Conservation (phyloP, 2,888 invertebrate genomes). For the Podotricha telesiphe region DNA sequence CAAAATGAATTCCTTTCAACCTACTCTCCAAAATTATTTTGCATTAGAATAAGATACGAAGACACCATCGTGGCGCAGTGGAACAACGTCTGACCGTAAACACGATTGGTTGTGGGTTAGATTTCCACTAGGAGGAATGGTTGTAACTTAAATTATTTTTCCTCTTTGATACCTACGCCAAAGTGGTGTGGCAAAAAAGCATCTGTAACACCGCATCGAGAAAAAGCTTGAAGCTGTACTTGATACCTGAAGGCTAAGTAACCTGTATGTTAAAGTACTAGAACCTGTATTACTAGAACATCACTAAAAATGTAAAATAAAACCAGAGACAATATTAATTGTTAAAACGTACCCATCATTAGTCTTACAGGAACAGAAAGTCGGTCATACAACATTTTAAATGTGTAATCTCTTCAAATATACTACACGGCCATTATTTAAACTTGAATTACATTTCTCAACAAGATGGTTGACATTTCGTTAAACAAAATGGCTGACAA, state of each 20-base stretch:
- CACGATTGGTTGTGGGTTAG: too few relatives aligned
- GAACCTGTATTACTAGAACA: not conserved
- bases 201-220: too few relatives aligned
- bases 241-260: not conserved
- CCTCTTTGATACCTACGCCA: too few relatives aligned
- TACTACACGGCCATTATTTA: slow-evolving; percentile 61
- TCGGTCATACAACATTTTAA: slow-evolving; percentile 48
- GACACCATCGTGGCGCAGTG: too few relatives aligned
- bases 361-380: slow-evolving; percentile 46
- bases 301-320: not conserved
- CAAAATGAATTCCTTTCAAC: too few relatives aligned
- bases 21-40: too few relatives aligned
- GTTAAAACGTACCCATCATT: slow-evolving; percentile 17
- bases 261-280: not conserved
- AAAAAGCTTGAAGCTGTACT: too few relatives aligned
- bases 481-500: slow-evolving; percentile 45
- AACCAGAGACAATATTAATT: slow-evolving; percentile 15
- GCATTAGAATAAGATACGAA: too few relatives aligned
- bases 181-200: too few relatives aligned
- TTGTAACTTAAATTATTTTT: too few relatives aligned
- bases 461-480: slow-evolving; percentile 40
- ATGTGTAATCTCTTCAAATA: slow-evolving; percentile 63
- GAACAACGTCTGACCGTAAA: too few relatives aligned
- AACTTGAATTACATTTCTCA: slow-evolving; percentile 52
- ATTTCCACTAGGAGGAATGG: too few relatives aligned